Evolutionary conservation across 2,797 vertebrate genomes (phyloP), one percentile per base, ranked within the genome.

Genomic region (Sebastes wilsoni): DNA sequence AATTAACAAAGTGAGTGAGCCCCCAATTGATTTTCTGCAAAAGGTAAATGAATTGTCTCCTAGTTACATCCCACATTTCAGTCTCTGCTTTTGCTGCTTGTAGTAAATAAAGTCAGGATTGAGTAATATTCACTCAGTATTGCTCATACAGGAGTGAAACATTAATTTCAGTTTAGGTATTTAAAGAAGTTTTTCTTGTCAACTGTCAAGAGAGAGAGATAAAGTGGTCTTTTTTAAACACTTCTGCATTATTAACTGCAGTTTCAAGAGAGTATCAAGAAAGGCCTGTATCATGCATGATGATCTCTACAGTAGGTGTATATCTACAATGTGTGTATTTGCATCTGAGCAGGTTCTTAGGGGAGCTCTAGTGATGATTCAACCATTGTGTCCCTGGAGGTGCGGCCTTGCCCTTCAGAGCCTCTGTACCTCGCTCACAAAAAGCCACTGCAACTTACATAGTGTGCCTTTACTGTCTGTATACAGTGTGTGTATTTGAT

Each of bases 341-440:
- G 66, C 4, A 5, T 70, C 25, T 74, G 68, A 85, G 72, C 75
- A 80, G 83, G 68, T 79, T 91, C 81, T 90, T 84, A 68, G 16
- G 79, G 66, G 85, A 89, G 83, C 61, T 83, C 74, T 78, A 72
- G 66, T 68, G 86, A 93, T 91, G 92, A 93, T 93, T 93, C 91
- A 94, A 87, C 88, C 70, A 28, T 84, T 83, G 76, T 77, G 82
- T 92, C 92, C 84, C 91, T 34, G 49, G 82, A 92, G 87, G 69
- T 62, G 70, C 83, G 83, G 88, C 87, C 80, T 66, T 92, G 82
- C 82, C 92, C 89, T 91, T 89, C 79, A 77, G 75, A 83, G 83
- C 85, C 34, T 32, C 76, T 72, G 70, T 72, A 80, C 59, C 81
- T 80, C 8, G 28, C 84, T 75, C 72, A 84, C 69, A 69, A 75